A percentile compares a stretch with the other conserved stretches of the same genome.
Conservation (phyloP, 1,140 invertebrate species). For the Drosophila parvula region DNA sequence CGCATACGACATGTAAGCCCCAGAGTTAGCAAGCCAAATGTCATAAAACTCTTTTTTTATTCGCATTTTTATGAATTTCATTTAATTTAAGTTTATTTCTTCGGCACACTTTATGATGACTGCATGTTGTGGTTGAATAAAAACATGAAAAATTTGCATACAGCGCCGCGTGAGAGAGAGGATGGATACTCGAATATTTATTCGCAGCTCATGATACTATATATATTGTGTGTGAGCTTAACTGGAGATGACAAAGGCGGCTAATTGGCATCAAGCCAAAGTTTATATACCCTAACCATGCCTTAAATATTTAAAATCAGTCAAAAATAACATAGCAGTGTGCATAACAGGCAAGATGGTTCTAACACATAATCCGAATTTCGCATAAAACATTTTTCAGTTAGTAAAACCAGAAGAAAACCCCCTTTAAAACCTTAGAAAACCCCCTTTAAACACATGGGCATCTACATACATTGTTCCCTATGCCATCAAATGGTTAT, state of each 20-base stretch:
- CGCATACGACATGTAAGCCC: slow-evolving; percentile 61
- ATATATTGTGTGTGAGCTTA: slow-evolving; percentile 1
- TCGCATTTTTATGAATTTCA: slow-evolving; percentile 37
- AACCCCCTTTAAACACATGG: slow-evolving; percentile 8
- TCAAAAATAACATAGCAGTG: background rate
- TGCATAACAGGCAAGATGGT: background rate
- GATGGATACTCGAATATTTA: slow-evolving; percentile 42
- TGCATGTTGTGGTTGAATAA: slow-evolving; percentile 23
- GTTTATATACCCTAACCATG: background rate
- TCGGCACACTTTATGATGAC: slow-evolving; percentile 35
- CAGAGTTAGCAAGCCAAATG: slow-evolving; percentile 31
- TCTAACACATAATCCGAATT: too few relatives aligned
- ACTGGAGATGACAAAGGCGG: background rate
- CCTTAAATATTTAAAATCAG: background rate
- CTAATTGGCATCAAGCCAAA: background rate
- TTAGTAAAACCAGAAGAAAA: background rate
- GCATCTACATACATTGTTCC: slow-evolving; percentile 18
- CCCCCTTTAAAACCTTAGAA: background rate
- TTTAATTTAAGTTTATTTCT: slow-evolving; percentile 30
- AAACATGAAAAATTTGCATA: slow-evolving; percentile 36
- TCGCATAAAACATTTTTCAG: background rate
- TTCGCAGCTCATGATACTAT: background rate
- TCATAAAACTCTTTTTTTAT: slow-evolving; percentile 27
- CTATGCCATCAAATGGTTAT: slow-evolving; percentile 32
- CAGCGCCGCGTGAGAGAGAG: background rate